Percentiles rank a stretch among this genome's conserved stretches.
phyloP scores from a whole-genome alignment of 1,140 invertebrate genomes.

The Lethocerus indicus region DNA sequence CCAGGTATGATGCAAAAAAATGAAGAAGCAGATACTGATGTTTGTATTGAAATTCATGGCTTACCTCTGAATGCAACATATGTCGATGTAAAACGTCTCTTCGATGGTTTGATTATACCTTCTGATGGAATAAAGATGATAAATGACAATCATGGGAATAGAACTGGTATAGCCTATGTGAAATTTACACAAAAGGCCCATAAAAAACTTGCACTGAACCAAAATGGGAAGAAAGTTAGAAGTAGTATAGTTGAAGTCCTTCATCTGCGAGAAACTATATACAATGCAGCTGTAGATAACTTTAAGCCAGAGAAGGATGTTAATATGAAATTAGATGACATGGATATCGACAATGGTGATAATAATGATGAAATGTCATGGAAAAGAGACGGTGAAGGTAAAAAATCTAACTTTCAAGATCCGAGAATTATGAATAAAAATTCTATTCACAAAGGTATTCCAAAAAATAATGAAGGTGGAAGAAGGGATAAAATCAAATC shows the following conservation, averaged over 20 bases:
- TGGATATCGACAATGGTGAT: conserved; percentile 8
- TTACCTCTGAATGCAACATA: conserved; percentile 49
- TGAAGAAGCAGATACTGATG: conserved; percentile 21
- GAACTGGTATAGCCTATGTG: conserved; percentile 63
- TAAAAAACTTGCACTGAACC: conserved; percentile 47
- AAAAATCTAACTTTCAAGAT: background rate
- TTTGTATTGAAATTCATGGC: conserved; percentile 51
- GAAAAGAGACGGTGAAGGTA: background rate
- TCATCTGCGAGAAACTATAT: conserved; percentile 23
- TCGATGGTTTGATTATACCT: conserved; percentile 56
- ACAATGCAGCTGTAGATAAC: conserved; percentile 12
- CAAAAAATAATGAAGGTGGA: too few species aligned
- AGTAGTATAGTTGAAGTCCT: conserved; percentile 41
- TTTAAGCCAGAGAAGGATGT: conserved; percentile 11
- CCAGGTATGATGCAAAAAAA: too few species aligned
- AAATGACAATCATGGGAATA: conserved; percentile 56
- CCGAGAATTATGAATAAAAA: conserved; percentile 4
- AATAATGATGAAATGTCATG: conserved; percentile 5
- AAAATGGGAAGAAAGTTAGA: conserved; percentile 35
- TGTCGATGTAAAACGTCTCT: conserved; percentile 61
- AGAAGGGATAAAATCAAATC: conserved; percentile 32
- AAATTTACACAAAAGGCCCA: conserved; percentile 49
- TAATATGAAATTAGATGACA: background rate
- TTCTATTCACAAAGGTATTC: too few species aligned
- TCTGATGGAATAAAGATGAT: conserved; percentile 73